Conservation (phyloP, 2,888 invertebrate genomes). For the Saturnia japonica region DNA sequence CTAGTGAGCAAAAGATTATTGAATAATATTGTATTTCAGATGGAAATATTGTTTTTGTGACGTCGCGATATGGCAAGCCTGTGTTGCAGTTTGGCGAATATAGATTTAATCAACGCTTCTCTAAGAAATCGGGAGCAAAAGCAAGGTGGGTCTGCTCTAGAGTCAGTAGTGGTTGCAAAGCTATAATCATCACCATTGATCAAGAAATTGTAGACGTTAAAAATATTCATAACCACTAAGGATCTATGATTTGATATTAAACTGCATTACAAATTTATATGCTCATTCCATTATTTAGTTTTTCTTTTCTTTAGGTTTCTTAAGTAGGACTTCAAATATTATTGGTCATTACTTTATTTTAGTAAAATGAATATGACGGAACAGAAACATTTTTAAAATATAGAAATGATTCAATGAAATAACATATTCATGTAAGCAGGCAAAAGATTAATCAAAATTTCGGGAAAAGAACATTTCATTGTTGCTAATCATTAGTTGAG, state of each 20-base stretch:
- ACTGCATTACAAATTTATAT: not conserved
- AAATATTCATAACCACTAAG: conserved; percentile 30
- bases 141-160: conserved; percentile 47
- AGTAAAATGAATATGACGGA: not conserved
- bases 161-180: conserved; percentile 34
- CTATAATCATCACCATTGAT: conserved; percentile 38
- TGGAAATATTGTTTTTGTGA: conserved; percentile 18
- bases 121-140: conserved; percentile 29
- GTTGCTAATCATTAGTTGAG: not conserved
- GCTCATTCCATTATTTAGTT: not conserved
- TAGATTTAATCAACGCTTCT: conserved; percentile 33
- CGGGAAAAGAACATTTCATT: not conserved
- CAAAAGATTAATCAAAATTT: not conserved
- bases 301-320: not conserved
- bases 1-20: not conserved
- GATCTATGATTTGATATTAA: not conserved
- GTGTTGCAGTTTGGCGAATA: conserved; percentile 30
- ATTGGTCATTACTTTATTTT: not conserved
- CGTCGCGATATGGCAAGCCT: conserved; percentile 31
- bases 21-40: conserved; percentile 18
- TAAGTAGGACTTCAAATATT: not conserved
- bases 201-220: conserved; percentile 28
- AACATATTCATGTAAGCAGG: not conserved
- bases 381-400: not conserved
- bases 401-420: not conserved